Conservation (phyloP, 2,888 invertebrate species). For the Dynastes maya region DNA sequence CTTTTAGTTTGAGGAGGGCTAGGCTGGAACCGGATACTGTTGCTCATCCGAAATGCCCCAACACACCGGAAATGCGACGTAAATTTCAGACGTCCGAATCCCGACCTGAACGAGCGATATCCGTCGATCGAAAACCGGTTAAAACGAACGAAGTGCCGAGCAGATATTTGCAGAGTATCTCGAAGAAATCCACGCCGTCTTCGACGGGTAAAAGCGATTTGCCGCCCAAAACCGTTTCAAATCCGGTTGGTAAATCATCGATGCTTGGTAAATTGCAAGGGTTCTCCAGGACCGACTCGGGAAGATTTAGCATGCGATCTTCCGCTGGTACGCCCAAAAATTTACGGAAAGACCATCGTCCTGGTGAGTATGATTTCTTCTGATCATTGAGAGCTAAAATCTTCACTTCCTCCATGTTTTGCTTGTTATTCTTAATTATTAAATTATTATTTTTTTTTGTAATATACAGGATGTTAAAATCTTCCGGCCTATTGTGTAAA, state of each 20-base stretch:
- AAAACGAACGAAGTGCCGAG: constrained; percentile 68
- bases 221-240: constrained; percentile 66
- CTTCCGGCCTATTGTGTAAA: too few relatives aligned
- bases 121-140: constrained; percentile 67
- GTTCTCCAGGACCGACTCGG: constrained; percentile 76
- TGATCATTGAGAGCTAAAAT: background rate
- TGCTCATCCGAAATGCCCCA: constrained; percentile 74
- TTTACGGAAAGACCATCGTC: constrained; percentile 60
- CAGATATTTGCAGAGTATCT: constrained; percentile 66
- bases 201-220: constrained; percentile 53
- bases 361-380: constrained; percentile 44
- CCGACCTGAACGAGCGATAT: constrained; percentile 66
- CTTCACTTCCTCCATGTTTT: too few relatives aligned
- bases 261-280: constrained; percentile 63
- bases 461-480: too few relatives aligned
- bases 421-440: background rate
- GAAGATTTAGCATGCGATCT: constrained; percentile 78
- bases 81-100: constrained; percentile 70
- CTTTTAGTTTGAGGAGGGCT: constrained; percentile 80
- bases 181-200: constrained; percentile 59
- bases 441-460: background rate
- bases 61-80: constrained; percentile 76
- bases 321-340: constrained; percentile 69
- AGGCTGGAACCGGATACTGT: constrained; percentile 72
- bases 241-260: constrained; percentile 68